Base-by-base conservation (phyloP, 2,113 vertebrate species). In the Gorsachius goisagi region DNA sequence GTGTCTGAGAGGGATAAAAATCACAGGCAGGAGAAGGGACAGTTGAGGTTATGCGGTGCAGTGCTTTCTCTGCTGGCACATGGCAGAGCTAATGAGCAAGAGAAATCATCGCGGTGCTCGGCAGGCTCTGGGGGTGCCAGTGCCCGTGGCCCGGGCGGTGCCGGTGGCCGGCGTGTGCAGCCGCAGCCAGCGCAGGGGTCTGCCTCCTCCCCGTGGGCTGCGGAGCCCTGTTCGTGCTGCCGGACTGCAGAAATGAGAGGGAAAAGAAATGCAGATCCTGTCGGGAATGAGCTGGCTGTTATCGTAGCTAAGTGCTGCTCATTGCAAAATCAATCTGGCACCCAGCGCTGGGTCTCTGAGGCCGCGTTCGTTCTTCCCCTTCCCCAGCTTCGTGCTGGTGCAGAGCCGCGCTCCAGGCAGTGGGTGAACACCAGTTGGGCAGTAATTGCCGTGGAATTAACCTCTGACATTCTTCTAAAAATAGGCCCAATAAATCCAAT, bases 381-480 rank as follows among this genome's bases (percentile, higher is more conserved):
- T 30, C 27, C 37, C 33, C 27, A 11, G 71, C 85, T 45, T 11
- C 0, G 1, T 37, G 41, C 72, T 63, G 53, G 13, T 2, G 4
- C 28, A 56, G 53, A 12, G 50, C 68, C 59, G 87, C 47, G 30
- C 93, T 95, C 17, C 24, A 52, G 94, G 95, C 94, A 64, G 62
- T 87, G 90, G 86, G 88, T 45, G 83, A 89, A 71, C 89, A 85
- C 91, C 95, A 90, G 92, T 71, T 92, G 97, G 96, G 89, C 95
- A 94, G 79, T 97, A 97, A 98, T 97, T 97, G 91, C 83, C 1
- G 33, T 49, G 74, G 95, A 97, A 97, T 98, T 98, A 98, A 98
- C 98, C 97, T 97, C 94, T 97, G 98, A 97, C 98, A 97, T 91
- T 72, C 93, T 94, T 95, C 97, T 97, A 98, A 98, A 97, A 98